Conservation (phyloP, 1,140 invertebrate species). For the Eubasilissa regina region DNA sequence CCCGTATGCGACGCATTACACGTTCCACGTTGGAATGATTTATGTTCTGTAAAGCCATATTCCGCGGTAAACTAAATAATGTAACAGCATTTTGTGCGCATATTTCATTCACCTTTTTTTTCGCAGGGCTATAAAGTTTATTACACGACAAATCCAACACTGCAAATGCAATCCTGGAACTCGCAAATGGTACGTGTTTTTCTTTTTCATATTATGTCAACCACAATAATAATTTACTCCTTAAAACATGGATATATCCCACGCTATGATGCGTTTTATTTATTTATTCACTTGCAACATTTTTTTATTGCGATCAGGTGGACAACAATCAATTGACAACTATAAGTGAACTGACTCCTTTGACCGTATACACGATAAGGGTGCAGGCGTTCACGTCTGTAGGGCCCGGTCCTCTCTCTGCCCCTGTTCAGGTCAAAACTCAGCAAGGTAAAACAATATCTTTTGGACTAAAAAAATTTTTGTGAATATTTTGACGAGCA, state of each 20-base stretch:
- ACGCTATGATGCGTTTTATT: neutral
- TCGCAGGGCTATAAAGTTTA: conserved; percentile 97
- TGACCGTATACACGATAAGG: conserved; percentile 92
- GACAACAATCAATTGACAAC: conserved; percentile 95
- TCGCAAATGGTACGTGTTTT: conserved; percentile 82
- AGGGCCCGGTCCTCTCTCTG: conserved; percentile 91
- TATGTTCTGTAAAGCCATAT: conserved; percentile 37
- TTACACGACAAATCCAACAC: conserved; percentile 91
- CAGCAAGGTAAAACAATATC: conserved; percentile 93
- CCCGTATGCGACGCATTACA: conserved; percentile 14
- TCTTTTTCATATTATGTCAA: no score
- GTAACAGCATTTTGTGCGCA: conserved; percentile 14
- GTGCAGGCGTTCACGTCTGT: conserved; percentile 94
- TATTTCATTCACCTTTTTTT: conserved; percentile 59
- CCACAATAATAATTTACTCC: neutral
- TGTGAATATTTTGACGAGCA: neutral
- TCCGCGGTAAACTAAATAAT: conserved; percentile 40
- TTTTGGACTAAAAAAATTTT: neutral
- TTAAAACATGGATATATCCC: neutral
- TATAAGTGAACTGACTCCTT: conserved; percentile 89
- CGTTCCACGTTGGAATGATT: conserved; percentile 29
- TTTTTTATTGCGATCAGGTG: conserved; percentile 61
- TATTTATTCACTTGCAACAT: neutral
- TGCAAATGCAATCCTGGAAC: conserved; percentile 91
- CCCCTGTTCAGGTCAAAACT: conserved; percentile 95